Percentiles rank a stretch among this genome's conserved stretches.
Evolutionary conservation across 2,113 vertebrate species (phyloP).

Genomic region (Myxocyprinus asiaticus): DNA sequence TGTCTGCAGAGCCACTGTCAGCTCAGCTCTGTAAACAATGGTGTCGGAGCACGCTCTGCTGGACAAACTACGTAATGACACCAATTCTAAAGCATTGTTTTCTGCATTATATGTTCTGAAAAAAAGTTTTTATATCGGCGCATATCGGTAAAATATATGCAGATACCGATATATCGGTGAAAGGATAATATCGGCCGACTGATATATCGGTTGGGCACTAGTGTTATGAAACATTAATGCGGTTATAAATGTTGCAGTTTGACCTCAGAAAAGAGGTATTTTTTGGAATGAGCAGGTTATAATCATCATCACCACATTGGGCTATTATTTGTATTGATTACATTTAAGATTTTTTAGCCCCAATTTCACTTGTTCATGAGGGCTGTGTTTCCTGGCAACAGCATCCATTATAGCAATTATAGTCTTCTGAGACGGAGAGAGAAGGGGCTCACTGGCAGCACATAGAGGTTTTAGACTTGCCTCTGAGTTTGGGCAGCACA

Average conservation of each 20-base stretch:
- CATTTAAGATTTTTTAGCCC: too few species aligned
- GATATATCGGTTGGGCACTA: too few species aligned
- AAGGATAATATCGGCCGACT: too few species aligned
- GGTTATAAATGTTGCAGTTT: neutral
- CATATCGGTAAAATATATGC: too few species aligned
- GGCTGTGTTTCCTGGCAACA: slow-evolving; percentile 28
- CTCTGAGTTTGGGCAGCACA: slow-evolving; percentile 4
- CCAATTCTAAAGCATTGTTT: too few species aligned
- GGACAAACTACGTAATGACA: too few species aligned
- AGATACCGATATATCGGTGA: too few species aligned
- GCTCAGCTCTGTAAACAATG: too few species aligned
- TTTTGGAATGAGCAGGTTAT: neutral
- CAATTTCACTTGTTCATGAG: neutral
- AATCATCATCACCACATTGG: slow-evolving; percentile 1
- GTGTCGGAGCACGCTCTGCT: too few species aligned
- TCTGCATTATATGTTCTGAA: too few species aligned
- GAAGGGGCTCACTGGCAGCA: slow-evolving; percentile 1
- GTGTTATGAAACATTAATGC: neutral
- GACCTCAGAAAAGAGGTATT: neutral
- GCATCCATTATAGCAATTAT: slow-evolving; percentile 31
- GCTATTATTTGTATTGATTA: slow-evolving; percentile 21
- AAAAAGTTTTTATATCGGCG: too few species aligned
- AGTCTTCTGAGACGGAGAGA: slow-evolving; percentile 11
- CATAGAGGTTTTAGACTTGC: slow-evolving; percentile 12
- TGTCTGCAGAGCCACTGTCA: too few species aligned